Percentiles rank a stretch among this genome's conserved stretches.
phyloP scores from a whole-genome alignment of 2,797 vertebrate genomes.

The Smutsia temminckii region DNA sequence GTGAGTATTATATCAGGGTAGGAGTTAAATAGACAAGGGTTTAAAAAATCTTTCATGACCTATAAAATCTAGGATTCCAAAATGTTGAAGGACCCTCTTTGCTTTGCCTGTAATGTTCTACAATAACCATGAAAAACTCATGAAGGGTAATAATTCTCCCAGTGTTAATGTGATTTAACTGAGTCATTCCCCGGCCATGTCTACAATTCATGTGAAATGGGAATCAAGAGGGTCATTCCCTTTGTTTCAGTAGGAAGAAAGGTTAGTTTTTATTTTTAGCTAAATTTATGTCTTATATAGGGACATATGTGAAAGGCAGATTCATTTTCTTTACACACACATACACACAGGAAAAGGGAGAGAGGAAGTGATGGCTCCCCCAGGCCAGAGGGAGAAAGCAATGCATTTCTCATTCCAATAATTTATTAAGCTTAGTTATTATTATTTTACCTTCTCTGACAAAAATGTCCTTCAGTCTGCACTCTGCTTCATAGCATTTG shows the following conservation, averaged over 20 bases:
- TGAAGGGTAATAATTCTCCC: neutral
- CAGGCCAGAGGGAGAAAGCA: neutral
- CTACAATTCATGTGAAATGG: neutral
- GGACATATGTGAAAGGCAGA: neutral
- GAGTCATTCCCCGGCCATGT: neutral
- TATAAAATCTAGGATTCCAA: neutral
- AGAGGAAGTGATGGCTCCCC: neutral
- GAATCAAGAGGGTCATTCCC: neutral
- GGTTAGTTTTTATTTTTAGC: neutral
- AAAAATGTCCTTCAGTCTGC: neutral
- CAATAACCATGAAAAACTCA: neutral
- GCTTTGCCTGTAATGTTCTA: neutral
- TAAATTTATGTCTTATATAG: neutral
- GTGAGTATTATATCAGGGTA: neutral
- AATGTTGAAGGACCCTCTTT: neutral
- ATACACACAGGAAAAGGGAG: neutral
- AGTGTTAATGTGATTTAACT: neutral
- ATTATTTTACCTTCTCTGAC: neutral
- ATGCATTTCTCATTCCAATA: neutral
- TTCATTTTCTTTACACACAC: neutral
- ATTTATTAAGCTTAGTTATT: neutral
- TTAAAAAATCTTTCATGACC: neutral
- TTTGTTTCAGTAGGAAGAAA: neutral
- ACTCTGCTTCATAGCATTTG: neutral
- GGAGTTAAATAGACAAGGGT: neutral